These are phyloP conservation scores for Odontocolon sp. DNA, from an alignment of 2,888 invertebrate genomes.

Conservation along the genomic window DNA sequence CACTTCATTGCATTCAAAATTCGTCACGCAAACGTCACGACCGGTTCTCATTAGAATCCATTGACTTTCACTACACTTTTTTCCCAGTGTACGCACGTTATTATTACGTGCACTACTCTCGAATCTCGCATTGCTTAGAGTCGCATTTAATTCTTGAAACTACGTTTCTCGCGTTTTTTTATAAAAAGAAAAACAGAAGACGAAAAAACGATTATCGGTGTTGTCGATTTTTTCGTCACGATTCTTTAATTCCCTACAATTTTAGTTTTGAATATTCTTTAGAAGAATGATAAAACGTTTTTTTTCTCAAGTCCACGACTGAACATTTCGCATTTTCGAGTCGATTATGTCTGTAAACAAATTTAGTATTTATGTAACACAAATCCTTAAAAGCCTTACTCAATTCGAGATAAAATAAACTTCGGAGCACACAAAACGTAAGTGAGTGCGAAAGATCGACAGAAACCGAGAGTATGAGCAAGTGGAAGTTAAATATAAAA, in stretches of 20 bases:
- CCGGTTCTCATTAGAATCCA: conserved; percentile 44
- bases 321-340: neutral
- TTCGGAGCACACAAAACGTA: neutral
- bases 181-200: too few relatives aligned
- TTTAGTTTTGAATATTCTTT: too few relatives aligned
- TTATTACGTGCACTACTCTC: conserved; percentile 20
- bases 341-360: neutral
- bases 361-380: neutral
- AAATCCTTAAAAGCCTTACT: neutral
- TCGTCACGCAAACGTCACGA: conserved; percentile 28
- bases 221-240: too few relatives aligned
- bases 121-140: conserved; percentile 3
- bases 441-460: neutral
- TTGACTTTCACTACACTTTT: conserved; percentile 43
- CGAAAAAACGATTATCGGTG: too few relatives aligned
- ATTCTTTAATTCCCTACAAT: too few relatives aligned
- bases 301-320: neutral
- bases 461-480: conserved; percentile 12
- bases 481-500: neutral
- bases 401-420: neutral
- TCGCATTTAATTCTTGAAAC: too few relatives aligned
- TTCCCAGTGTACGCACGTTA: conserved; percentile 2
- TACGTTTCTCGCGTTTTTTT: too few relatives aligned
- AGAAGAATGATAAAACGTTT: too few relatives aligned
- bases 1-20: neutral